phyloP scores from a whole-genome alignment of 2,888 invertebrate genomes.

The Limnephilus lunatus region DNA sequence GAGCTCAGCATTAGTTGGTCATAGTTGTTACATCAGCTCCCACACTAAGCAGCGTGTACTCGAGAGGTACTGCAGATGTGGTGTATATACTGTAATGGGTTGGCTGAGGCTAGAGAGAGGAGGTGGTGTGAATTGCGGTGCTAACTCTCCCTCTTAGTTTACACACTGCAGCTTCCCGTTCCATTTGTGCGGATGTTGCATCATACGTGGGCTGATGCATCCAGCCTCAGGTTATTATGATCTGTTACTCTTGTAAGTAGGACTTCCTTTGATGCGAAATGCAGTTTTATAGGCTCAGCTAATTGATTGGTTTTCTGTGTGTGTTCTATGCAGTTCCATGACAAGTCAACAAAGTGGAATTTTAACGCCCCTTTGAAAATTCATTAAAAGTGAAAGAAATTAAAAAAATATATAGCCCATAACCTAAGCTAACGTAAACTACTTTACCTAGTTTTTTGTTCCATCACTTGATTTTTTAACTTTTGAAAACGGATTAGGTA shows the following conservation, averaged over 20 bases:
- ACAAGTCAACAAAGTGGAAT: no score
- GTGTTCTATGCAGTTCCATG: no score
- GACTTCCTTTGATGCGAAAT: background rate
- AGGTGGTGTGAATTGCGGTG: slow-evolving; percentile 33
- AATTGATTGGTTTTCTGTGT: background rate
- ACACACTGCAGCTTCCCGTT: slow-evolving; percentile 34
- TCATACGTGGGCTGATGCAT: background rate
- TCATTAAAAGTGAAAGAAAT: no score
- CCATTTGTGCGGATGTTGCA: slow-evolving; percentile 45
- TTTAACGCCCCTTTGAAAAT: no score
- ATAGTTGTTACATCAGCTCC: background rate
- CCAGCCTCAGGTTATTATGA: background rate
- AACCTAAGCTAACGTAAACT: no score
- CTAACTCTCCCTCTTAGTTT: slow-evolving; percentile 8
- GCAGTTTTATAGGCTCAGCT: slow-evolving; percentile 2
- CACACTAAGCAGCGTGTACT: background rate
- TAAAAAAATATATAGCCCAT: no score
- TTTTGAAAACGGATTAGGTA: background rate
- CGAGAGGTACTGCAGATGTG: background rate
- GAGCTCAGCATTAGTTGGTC: background rate
- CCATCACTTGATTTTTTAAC: no score
- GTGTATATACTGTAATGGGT: background rate
- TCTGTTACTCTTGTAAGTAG: background rate
- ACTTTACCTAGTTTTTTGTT: no score
- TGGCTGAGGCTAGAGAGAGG: background rate